phyloP scores from a whole-genome alignment of 2,888 invertebrate species.

The Cybosia mesomella region DNA sequence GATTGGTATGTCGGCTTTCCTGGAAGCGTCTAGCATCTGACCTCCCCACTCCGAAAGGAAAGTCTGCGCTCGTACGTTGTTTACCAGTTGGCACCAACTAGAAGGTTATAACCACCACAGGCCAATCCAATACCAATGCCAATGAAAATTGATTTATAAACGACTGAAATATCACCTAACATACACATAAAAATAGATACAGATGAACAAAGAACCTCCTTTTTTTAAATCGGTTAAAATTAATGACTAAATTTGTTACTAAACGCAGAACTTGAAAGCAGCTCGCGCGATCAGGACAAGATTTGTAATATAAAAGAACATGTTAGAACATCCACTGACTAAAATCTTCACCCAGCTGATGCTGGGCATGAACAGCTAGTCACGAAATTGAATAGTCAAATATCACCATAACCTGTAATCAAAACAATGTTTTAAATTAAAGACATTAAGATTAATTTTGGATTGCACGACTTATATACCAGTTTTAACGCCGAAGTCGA shows the following conservation, averaged over 20 bases:
- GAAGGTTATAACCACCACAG: too few species aligned
- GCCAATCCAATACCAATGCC: too few species aligned
- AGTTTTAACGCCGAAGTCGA: conserved; percentile 79
- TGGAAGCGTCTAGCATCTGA: too few species aligned
- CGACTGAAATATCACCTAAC: neutral
- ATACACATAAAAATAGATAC: neutral
- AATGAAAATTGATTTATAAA: neutral
- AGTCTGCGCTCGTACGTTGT: too few species aligned
- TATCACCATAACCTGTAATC: neutral
- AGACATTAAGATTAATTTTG: neutral
- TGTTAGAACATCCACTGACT: neutral
- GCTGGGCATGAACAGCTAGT: neutral
- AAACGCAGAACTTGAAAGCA: neutral
- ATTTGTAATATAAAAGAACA: neutral
- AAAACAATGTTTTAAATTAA: neutral
- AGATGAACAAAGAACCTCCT: neutral
- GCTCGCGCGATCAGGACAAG: neutral
- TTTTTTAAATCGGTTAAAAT: neutral
- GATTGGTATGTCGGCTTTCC: too few species aligned
- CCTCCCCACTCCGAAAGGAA: too few species aligned
- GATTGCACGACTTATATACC: conserved; percentile 53
- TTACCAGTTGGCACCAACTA: too few species aligned
- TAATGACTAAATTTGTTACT: too few species aligned
- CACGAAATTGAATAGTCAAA: neutral
- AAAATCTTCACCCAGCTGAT: neutral